Evolutionary conservation across 1,140 invertebrate genomes (phyloP).

Genomic region (Acromyrmex heyeri): DNA sequence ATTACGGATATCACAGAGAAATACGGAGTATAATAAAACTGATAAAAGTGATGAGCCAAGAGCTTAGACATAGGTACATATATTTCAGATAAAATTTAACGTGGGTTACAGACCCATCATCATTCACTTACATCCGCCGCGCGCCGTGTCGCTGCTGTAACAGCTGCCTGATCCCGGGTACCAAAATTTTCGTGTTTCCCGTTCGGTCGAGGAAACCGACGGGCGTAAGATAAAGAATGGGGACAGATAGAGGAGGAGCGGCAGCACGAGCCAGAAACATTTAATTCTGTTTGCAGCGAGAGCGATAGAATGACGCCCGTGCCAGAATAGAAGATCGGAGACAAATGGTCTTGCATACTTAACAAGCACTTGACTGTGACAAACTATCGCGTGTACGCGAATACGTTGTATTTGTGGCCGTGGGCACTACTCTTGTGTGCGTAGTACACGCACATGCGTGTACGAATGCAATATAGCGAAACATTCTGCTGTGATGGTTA

Average conservation of each 20-base stretch:
- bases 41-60: slow-evolving; percentile 24
- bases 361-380: slow-evolving; percentile 85
- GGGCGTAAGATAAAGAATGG: slow-evolving; percentile 39
- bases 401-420: background rate
- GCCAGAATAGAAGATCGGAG: slow-evolving; percentile 75
- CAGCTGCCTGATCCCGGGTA: slow-evolving; percentile 36
- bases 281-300: slow-evolving; percentile 79
- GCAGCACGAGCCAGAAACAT: slow-evolving; percentile 63
- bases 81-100: slow-evolving; percentile 55
- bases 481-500: slow-evolving; percentile 30
- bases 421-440: background rate
- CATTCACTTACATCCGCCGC: slow-evolving; percentile 50
- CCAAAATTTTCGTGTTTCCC: slow-evolving; percentile 55
- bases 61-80: slow-evolving; percentile 2
- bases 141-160: slow-evolving; percentile 44
- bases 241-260: slow-evolving; percentile 44
- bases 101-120: slow-evolving; percentile 34
- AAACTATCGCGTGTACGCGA: slow-evolving; percentile 78
- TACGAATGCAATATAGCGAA: background rate
- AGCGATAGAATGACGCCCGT: slow-evolving; percentile 65
- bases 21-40: slow-evolving; percentile 27
- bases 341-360: slow-evolving; percentile 83
- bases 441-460: too few relatives aligned
- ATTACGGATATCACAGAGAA: background rate
- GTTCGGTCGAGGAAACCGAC: background rate